Percentiles rank a stretch among this genome's conserved stretches.
Evolutionary conservation across 1,140 invertebrate species (phyloP).

Genomic region (Bilobella aurantiaca): DNA sequence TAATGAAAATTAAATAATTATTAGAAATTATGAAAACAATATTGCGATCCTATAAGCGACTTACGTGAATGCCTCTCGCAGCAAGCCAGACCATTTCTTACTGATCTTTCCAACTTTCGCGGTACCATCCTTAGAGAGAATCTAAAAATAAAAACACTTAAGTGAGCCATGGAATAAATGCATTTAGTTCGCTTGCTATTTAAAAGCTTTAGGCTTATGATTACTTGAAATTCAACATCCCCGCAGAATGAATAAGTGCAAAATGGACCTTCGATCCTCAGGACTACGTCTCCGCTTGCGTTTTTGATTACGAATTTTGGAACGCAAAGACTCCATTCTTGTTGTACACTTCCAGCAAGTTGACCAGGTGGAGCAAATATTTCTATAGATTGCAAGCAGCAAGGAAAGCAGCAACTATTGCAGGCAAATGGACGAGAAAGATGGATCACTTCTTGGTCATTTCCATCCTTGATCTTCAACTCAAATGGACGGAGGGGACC

Average conservation of each 20-base stretch:
- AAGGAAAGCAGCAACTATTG: slow-evolving; percentile 66
- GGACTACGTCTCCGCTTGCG: slow-evolving; percentile 58
- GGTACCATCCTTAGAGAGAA: slow-evolving; percentile 53
- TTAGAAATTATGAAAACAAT: too few species aligned
- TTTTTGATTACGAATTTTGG: slow-evolving; percentile 72
- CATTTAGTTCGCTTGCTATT: too few species aligned
- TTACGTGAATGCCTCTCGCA: slow-evolving; percentile 57
- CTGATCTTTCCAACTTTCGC: slow-evolving; percentile 61
- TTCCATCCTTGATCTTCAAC: slow-evolving; percentile 73
- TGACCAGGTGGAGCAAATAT: slow-evolving; percentile 27
- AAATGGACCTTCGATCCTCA: slow-evolving; percentile 72
- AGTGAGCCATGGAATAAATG: too few species aligned
- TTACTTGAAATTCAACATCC: slow-evolving; percentile 58
- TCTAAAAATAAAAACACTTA: slow-evolving; percentile 38
- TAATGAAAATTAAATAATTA: neutral
- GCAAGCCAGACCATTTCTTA: slow-evolving; percentile 63
- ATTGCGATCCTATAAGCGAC: too few species aligned
- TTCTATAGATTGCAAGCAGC: slow-evolving; percentile 53
- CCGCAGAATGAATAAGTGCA: slow-evolving; percentile 70
- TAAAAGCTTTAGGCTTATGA: slow-evolving; percentile 13
- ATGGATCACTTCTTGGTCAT: slow-evolving; percentile 67
- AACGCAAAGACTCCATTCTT: slow-evolving; percentile 71
- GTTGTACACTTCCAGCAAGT: slow-evolving; percentile 56
- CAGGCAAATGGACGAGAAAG: slow-evolving; percentile 62
- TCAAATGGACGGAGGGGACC: slow-evolving; percentile 68